Percentiles rank a stretch among this genome's conserved stretches.
Conservation (phyloP, 2,113 vertebrate species). For the Megalops atlanticus region DNA sequence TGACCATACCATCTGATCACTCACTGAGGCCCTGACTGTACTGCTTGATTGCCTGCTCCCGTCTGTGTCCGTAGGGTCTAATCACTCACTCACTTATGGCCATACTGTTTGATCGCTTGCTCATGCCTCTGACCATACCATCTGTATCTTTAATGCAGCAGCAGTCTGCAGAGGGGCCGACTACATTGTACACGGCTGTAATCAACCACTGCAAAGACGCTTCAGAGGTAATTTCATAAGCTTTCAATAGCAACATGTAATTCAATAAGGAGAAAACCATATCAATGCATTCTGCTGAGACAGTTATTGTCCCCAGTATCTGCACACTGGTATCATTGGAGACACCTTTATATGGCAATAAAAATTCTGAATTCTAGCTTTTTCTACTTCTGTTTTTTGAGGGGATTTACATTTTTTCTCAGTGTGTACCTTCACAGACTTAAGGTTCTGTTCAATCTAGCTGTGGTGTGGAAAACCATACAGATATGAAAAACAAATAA, state of each 20-base stretch:
- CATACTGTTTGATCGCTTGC: constrained; percentile 57
- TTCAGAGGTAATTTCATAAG: constrained; percentile 84
- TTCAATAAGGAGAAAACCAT: constrained; percentile 73
- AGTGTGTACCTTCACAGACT: neutral
- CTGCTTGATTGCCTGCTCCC: no score
- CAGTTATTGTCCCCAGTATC: constrained; percentile 50
- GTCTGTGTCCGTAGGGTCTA: no score
- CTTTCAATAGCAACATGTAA: constrained; percentile 80
- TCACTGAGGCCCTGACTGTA: no score
- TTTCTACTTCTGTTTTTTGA: neutral
- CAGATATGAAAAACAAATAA: neutral
- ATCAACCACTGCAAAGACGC: constrained; percentile 90
- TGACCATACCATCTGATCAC: no score
- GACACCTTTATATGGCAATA: constrained; percentile 45
- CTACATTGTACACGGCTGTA: constrained; percentile 89
- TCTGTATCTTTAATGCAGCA: constrained; percentile 83
- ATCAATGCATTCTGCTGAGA: constrained; percentile 74
- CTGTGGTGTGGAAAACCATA: neutral
- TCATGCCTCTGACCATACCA: constrained; percentile 80
- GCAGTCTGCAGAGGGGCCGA: constrained; percentile 82
- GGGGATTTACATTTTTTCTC: constrained; percentile 23
- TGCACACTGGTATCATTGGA: constrained; percentile 46
- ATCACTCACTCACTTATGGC: no score
- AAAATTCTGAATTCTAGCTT: constrained; percentile 28
- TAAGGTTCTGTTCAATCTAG: constrained; percentile 6